phyloP scores from a whole-genome alignment of 1,140 invertebrate genomes.

The Homarus americanus region DNA sequence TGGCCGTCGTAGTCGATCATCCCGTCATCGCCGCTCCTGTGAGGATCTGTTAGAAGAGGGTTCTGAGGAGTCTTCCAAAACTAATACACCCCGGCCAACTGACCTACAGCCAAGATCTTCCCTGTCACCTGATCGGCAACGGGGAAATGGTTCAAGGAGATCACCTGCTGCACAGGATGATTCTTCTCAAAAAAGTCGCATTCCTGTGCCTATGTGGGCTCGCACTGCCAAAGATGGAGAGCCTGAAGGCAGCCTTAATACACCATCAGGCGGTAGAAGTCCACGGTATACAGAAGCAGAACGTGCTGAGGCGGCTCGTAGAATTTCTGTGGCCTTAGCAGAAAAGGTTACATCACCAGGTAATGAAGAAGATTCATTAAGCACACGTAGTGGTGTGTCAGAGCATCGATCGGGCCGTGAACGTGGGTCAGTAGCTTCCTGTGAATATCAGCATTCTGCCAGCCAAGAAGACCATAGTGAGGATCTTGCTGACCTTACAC shows the following conservation, averaged over 20 bases:
- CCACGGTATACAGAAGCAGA: conserved; percentile 62
- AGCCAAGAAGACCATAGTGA: conserved; percentile 74
- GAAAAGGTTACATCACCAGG: conserved; percentile 69
- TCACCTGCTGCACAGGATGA: conserved; percentile 59
- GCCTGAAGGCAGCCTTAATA: conserved; percentile 53
- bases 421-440: conserved; percentile 43
- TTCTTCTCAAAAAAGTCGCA: conserved; percentile 70
- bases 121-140: conserved; percentile 69
- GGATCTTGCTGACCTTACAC: conserved; percentile 80
- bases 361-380: conserved; percentile 71
- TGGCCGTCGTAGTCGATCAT: conserved; percentile 71
- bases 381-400: conserved; percentile 63
- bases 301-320: conserved; percentile 59
- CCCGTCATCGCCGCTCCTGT: conserved; percentile 73
- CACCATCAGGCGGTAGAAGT: conserved; percentile 68
- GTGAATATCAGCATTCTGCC: conserved; percentile 65
- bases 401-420: conserved; percentile 58
- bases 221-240: conserved; percentile 67
- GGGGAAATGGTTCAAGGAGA: conserved; percentile 43
- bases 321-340: conserved; percentile 59
- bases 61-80: conserved; percentile 71
- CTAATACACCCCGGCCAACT: conserved; percentile 72
- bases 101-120: conserved; percentile 70
- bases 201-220: conserved; percentile 73
- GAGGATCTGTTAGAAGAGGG: conserved; percentile 74